Base-by-base conservation (phyloP, 2,888 invertebrate species). In the Ectemnius lituratus region DNA sequence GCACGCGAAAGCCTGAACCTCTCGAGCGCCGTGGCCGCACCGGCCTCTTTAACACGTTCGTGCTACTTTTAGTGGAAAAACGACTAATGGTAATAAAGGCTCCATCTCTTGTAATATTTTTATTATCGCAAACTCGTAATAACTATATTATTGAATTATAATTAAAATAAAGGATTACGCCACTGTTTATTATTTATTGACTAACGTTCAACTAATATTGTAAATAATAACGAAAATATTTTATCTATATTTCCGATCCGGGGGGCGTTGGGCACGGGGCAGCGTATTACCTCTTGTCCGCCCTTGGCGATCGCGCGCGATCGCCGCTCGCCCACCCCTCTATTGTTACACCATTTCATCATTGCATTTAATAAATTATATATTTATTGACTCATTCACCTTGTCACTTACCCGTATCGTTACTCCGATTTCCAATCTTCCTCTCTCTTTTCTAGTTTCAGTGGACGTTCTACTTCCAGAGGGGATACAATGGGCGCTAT, bases 361-460 rank as follows among this genome's bases (percentile, higher is more conserved):
- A 90, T 90, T 90, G 90, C 90, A 90, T 90, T 90, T 90, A 90
- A 90, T 90, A 90, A 90, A 90, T 90, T 90, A 90, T 90, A 90
- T 90, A 90, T 90, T 90, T 90, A 90, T 90, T 90, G 90, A 90
- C 82, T 76, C 83, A 82, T 70, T 79, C 64, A 86, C 85, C 85
- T 87, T 84, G 84, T 87, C 63, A 87, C 80, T 87, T 78, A 65
- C 73, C 79, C 81, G 79, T 61, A 57, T 62, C 64, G 37, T 11
- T 1, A 37, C 37, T 37, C 23, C 23, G 23, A 23, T 2, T 23
- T 23, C 23, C 66, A n/a, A 58, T 63, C 52, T 6, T 52, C n/a
- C 62, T 27, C 27, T 62, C 5, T 49, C 16, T 61, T 68, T 71
- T 69, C 16, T 27, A 67, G 67, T 49, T 60, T 49, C 62, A 68